Evolutionary conservation across 2,888 invertebrate species (phyloP), one percentile per base, ranked within the genome.

Genomic region (Acleris sparsana): DNA sequence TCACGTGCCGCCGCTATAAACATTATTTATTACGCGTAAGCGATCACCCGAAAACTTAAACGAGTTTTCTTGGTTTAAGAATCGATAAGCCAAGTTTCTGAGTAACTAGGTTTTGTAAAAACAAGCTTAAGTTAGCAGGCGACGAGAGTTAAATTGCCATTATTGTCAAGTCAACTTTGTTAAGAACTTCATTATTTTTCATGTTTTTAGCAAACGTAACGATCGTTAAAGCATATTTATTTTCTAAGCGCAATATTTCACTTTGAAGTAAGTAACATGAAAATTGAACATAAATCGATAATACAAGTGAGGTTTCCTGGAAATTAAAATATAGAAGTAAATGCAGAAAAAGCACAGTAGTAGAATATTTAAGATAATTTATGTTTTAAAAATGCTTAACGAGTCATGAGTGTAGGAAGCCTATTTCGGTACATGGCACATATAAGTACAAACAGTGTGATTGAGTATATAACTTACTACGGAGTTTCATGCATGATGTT

Each of bases 371-470:
- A 20, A 53, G 53, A 53, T 33, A 46, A 39, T 1, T 25, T 25
- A 57, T 11, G 17, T 44, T n/a, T 20, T n/a, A 48, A 29, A 53
- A 22, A 13, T 49, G 16, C 22, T 39, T 13, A 39, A 39, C 4
- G 39, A 39, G 52, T 57, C n/a, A 48, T 49, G 43, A 43, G 20
- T 56, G 44, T 43, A 13, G 39, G 17, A 52, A 22, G n/a, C 29
- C 49, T 56, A 61, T 16, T 56, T 44, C 4, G 29, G 49, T 43
- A 60, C 52, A 65, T 65, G 65, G 65, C 65, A 65, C 65, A 56
- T 25, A 39, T 2, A 53, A 48, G 20, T 4, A 39, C 11, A 39
- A 11, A 13, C 9, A 39, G 20, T n/a, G 43, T 49, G 39, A 55
- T 17, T 11, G 4, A 49, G 13, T 46, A 20, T n/a, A 58, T 18